These are phyloP conservation scores for Rapana venosa DNA, from an alignment of 2,888 invertebrate species.

Conservation along the genomic window DNA sequence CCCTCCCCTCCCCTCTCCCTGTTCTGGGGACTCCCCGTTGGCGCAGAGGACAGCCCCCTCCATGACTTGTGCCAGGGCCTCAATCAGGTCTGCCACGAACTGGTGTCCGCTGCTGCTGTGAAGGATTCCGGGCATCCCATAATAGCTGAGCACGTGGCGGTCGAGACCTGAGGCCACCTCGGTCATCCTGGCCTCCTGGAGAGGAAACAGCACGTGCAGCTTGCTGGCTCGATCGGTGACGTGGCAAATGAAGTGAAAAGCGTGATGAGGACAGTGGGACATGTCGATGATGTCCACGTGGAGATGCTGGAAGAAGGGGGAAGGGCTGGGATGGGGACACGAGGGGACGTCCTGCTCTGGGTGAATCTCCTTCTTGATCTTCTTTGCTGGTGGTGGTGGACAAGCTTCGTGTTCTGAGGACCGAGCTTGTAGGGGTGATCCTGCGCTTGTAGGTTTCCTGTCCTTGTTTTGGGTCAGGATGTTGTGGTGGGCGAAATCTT, in stretches of 20 bases:
- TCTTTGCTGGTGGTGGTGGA: not conserved
- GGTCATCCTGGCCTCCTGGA: not conserved
- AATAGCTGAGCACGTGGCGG: not conserved
- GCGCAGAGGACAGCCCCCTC: not conserved
- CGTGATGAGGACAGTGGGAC: not conserved
- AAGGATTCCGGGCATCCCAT: not conserved
- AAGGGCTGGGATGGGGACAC: not conserved
- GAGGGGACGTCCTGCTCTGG: not conserved
- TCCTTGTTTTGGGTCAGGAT: not conserved
- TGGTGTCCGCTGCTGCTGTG: not conserved
- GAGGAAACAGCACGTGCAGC: conserved; percentile 28
- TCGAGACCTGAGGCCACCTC: not conserved
- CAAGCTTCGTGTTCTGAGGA: too few relatives aligned
- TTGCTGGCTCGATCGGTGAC: not conserved
- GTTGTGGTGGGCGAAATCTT: not conserved
- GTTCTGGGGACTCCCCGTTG: not conserved
- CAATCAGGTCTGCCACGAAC: conserved; percentile 2
- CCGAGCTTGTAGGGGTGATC: too few relatives aligned
- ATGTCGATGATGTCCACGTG: conserved; percentile 18
- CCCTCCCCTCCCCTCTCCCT: not conserved
- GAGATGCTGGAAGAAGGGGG: not conserved
- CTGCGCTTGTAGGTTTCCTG: not conserved
- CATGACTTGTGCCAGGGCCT: not conserved
- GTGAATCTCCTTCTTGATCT: not conserved
- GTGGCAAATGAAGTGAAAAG: not conserved